Evolutionary conservation across 2,797 vertebrate genomes (phyloP).

Genomic region (Pseudotriccus pelzelni): DNA sequence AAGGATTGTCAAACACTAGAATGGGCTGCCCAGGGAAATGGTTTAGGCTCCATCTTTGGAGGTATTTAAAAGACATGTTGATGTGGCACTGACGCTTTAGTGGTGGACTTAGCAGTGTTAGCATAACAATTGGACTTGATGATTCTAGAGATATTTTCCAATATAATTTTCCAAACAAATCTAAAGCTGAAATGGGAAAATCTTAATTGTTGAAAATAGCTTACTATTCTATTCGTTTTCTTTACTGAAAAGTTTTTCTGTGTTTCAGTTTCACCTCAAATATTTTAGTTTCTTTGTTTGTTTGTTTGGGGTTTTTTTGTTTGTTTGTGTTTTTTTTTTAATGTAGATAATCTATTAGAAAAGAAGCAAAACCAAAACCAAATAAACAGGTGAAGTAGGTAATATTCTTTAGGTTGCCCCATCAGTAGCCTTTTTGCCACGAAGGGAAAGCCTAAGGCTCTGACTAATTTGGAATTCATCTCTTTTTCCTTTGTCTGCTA

Average conservation of each 20-base stretch:
- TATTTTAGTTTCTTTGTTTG: not conserved
- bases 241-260: not conserved
- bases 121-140: not conserved
- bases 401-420: not conserved
- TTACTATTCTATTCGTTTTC: not conserved
- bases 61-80: not conserved
- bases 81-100: not conserved
- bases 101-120: not conserved
- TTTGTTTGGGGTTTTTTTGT: too few relatives aligned
- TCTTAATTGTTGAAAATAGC: not conserved
- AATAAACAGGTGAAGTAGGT: not conserved
- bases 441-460: not conserved
- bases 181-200: not conserved
- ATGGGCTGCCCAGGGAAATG: not conserved
- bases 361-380: not conserved
- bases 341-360: not conserved
- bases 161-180: not conserved
- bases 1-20: not conserved
- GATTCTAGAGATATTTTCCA: not conserved
- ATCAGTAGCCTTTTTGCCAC: not conserved
- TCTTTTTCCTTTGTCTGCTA: not conserved
- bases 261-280: not conserved
- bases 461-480: not conserved
- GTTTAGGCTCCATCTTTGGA: not conserved
- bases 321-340: not conserved